Base-by-base conservation (phyloP, 2,888 invertebrate species). In the Phengaris arion region DNA sequence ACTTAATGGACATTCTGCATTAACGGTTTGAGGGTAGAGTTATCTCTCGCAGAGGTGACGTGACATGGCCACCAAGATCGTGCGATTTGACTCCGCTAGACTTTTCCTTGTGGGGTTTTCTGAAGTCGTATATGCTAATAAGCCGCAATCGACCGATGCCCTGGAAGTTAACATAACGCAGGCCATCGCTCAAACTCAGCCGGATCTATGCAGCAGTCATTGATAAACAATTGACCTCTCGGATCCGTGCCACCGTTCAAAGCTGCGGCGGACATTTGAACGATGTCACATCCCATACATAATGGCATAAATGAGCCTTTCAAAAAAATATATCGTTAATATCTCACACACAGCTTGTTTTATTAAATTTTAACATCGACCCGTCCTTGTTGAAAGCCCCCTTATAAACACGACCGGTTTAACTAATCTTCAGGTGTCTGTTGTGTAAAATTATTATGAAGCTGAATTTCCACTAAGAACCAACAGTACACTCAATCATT, bases 151-250 rank as follows among this genome's bases (percentile, higher is more conserved):
- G 52, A 83, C 79, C 76, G 81, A 68, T 78, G 81, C 79, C 78
- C 80, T 84, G 52, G 83, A 84, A 78, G 82, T 75, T 78, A 83
- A 83, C 79, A 83, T 83, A 82, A 81, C 78, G 74, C 77, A 81
- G 57, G 80, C 79, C 81, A 83, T 83, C 78, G 81, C 77, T 81
- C 80, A 82, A 78, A 85, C 84, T 83, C 82, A 82, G 81, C 81
- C 81, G 73, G 82, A 84, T 84, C 74, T 82, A 83, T 84, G 83
- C 82, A 79, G 76, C 75, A 82, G 80, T 84, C 79, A 83, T 83
- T 35, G 35, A 35, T 77, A 79, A 83, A 83, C 83, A 84, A 81
- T 84, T 77, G 81, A 80, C n/a, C n/a, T 6, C 6, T 57, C 55
- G n/a, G 55, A 57, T 57, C 13, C 15, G 8, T 57, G n/a, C n/a